A percentile compares a stretch with the other conserved stretches of the same genome.
These are phyloP conservation scores for Cromileptes altivelis DNA, from an alignment of 2,113 vertebrate species.

Conservation along the genomic window DNA sequence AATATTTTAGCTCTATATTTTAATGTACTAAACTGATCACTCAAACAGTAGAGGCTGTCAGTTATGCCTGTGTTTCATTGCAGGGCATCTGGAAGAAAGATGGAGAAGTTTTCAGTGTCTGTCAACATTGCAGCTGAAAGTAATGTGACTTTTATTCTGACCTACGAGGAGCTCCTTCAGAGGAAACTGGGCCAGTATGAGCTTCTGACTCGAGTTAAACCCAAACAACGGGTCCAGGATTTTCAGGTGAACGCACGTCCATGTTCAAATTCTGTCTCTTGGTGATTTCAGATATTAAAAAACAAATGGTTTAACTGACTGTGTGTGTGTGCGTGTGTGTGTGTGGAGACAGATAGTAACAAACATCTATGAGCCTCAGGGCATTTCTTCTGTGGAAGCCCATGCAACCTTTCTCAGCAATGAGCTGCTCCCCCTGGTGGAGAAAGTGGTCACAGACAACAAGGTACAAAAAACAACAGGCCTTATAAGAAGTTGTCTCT, in stretches of 20 bases:
- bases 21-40: background rate
- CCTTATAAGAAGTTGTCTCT: background rate
- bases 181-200: constrained; percentile 89
- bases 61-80: background rate
- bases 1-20: background rate
- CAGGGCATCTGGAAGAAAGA: constrained; percentile 90
- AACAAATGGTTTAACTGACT: background rate
- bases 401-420: constrained; percentile 90
- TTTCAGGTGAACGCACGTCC: constrained; percentile 55
- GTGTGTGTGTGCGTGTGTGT: constrained; percentile 21
- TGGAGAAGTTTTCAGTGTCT: constrained; percentile 93
- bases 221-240: constrained; percentile 89
- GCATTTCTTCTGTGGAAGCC: constrained; percentile 88
- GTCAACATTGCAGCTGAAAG: constrained; percentile 89
- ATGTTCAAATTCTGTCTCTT: background rate
- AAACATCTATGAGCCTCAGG: constrained; percentile 93
- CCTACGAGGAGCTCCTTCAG: constrained; percentile 93
- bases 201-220: constrained; percentile 91
- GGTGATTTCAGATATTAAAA: background rate
- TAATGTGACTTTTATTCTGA: constrained; percentile 89
- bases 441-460: constrained; percentile 89
- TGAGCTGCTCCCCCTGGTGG: constrained; percentile 88
- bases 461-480: constrained; percentile 80
- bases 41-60: background rate
- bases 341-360: constrained; percentile 87